A percentile compares a stretch with the other conserved stretches of the same genome.
These are phyloP conservation scores for Machaerirhynchus nigripectus DNA, from an alignment of 2,113 vertebrate species.

Conservation along the genomic window DNA sequence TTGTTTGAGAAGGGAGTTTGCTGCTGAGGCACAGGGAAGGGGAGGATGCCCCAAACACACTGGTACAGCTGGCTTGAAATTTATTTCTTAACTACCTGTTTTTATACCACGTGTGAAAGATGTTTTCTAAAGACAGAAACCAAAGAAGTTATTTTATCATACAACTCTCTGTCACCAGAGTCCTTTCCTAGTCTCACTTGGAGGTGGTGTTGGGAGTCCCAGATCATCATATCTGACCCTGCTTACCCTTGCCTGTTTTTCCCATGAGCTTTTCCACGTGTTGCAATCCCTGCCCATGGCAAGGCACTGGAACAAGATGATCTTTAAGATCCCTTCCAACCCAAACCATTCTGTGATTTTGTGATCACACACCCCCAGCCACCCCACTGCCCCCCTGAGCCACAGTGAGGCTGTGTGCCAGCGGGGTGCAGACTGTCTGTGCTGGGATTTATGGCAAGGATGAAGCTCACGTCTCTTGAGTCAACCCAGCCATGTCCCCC, in stretches of 20 bases:
- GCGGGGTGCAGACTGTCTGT: accelerated
- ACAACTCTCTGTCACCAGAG: background rate
- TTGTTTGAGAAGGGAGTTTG: background rate
- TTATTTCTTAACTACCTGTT: background rate
- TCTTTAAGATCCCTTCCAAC: background rate
- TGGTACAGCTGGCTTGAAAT: background rate
- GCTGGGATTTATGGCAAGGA: background rate
- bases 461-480: background rate
- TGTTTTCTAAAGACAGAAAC: slow-evolving; percentile 27
- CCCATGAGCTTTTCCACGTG: accelerated
- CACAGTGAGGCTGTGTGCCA: accelerated
- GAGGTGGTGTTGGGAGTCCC: background rate
- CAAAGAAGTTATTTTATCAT: slow-evolving; percentile 35
- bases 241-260: background rate
- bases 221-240: accelerated
- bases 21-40: background rate
- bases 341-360: background rate
- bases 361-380: background rate
- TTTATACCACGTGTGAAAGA: background rate
- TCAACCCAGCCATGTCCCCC: accelerated
- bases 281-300: background rate
- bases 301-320: background rate
- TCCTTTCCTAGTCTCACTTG: background rate
- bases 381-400: accelerated
- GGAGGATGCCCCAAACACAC: background rate